Conservation (phyloP, 2,888 invertebrate genomes). For the Zootermopsis nevadensis region DNA sequence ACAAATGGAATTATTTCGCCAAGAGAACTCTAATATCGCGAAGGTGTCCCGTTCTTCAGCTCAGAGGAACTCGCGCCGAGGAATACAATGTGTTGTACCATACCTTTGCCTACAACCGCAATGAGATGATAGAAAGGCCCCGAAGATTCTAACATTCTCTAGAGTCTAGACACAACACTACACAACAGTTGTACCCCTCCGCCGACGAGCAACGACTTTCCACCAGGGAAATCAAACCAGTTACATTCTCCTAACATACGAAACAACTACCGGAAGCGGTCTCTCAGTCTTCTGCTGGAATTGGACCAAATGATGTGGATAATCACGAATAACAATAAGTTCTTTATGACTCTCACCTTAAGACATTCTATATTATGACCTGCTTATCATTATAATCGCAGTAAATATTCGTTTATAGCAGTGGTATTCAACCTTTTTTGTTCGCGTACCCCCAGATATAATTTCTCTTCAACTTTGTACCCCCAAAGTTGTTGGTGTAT, state of each 20-base stretch:
- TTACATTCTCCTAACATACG: neutral
- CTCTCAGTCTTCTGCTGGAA: neutral
- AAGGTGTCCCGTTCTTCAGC: neutral
- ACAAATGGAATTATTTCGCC: too few species aligned
- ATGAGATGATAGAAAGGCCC: neutral
- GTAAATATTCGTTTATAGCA: too few species aligned
- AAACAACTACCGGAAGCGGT: neutral
- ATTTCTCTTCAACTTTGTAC: too few species aligned
- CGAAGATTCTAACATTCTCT: neutral
- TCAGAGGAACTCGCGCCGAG: neutral
- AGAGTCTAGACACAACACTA: neutral
- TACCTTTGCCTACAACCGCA: neutral
- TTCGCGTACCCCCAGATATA: too few species aligned
- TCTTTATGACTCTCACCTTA: neutral
- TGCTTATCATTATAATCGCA: neutral
- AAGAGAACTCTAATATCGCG: too few species aligned
- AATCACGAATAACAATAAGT: neutral
- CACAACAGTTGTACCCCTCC: neutral
- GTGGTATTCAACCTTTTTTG: too few species aligned
- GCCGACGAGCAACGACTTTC: neutral
- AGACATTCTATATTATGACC: neutral
- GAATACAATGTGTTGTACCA: neutral
- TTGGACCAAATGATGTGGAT: neutral
- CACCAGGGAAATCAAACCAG: neutral
- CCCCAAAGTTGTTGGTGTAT: too few species aligned